These are phyloP conservation scores for Umimayanthus kanabou DNA, from an alignment of 92 coral and sea anemone species.

Conservation along the genomic window DNA sequence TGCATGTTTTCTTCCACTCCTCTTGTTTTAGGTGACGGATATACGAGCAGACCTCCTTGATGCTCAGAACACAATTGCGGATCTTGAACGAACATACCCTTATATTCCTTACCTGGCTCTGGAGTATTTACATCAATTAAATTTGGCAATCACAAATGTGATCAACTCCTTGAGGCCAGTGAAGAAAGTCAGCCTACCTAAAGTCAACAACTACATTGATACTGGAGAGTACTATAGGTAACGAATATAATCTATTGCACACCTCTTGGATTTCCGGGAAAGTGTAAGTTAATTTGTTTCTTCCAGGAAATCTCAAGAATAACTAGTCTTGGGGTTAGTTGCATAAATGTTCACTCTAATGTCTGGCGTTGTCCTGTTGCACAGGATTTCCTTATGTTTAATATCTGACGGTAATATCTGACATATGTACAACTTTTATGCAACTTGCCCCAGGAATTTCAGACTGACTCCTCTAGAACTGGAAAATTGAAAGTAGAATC, in stretches of 20 bases:
- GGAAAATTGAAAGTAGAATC: no score
- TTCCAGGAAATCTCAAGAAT: not conserved
- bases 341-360: no score
- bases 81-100: slow-evolving; percentile 19
- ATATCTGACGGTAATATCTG: no score
- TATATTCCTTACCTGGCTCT: slow-evolving; percentile 25
- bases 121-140: slow-evolving; percentile 35
- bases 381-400: no score
- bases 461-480: no score
- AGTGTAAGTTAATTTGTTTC: no score
- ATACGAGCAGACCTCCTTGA: slow-evolving; percentile 23
- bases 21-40: slow-evolving; percentile 13
- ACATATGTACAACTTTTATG: no score
- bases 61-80: slow-evolving; percentile 21
- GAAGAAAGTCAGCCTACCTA: slow-evolving; percentile 56
- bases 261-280: not conserved
- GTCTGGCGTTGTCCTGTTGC: no score
- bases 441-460: no score
- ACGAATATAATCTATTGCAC: no score
- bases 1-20: not conserved
- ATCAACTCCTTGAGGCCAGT: slow-evolving; percentile 51
- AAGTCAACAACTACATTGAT: slow-evolving; percentile 52
- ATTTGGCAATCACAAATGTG: slow-evolving; percentile 16
- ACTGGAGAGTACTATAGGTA: slow-evolving; percentile 71
- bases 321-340: no score